Conservation (phyloP, 2,888 invertebrate species). For the Conomelus anceps region DNA sequence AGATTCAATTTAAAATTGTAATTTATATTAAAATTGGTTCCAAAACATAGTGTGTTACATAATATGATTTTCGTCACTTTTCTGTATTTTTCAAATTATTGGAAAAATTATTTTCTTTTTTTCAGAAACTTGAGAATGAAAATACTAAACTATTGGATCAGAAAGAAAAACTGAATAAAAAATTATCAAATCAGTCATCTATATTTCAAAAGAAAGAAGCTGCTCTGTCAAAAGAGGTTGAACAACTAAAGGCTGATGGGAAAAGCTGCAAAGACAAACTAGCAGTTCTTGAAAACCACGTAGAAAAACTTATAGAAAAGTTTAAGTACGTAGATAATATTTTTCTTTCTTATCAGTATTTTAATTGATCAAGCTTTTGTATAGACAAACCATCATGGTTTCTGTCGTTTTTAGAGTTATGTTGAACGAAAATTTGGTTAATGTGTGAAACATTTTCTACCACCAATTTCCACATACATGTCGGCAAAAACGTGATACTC, state of each 20-base stretch:
- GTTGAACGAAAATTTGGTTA: too few species aligned
- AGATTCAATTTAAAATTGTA: too few species aligned
- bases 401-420: too few species aligned
- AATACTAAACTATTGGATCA: background rate
- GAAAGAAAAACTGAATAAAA: constrained; percentile 1
- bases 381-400: too few species aligned
- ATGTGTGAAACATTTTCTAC: too few species aligned
- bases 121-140: background rate
- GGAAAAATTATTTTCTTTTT: background rate
- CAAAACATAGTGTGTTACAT: too few species aligned
- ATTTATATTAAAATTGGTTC: too few species aligned
- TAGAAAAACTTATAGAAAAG: background rate
- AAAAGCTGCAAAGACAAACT: background rate
- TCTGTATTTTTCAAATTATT: background rate
- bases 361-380: too few species aligned
- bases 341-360: background rate
- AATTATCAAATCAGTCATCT: background rate
- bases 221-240: background rate
- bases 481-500: too few species aligned
- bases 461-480: too few species aligned
- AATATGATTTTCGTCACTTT: background rate
- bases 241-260: background rate
- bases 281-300: background rate
- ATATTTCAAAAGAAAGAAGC: constrained; percentile 7
- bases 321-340: background rate